Evolutionary conservation across 2,113 vertebrate genomes (phyloP), one percentile per base, ranked within the genome.

Genomic region (Catagonus wagneri): DNA sequence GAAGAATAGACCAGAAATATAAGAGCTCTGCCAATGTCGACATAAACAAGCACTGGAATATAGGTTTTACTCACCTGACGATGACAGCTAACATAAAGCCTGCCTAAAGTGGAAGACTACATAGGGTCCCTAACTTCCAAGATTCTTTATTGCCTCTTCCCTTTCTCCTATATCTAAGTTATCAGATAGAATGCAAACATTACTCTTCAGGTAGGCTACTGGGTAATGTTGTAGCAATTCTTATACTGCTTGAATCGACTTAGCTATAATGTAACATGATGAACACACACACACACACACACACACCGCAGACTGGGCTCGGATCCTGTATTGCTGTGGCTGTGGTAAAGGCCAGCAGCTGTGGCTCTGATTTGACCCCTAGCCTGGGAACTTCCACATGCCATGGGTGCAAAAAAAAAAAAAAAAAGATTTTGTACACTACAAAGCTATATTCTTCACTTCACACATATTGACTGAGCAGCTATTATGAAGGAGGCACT

Each of bases 1-100:
- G 34, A 36, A 78, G 66, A 90, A 56, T 7, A 92, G 66, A 74
- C 29, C 29, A 96, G 79, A 95, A 94, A 96, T n/a, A 96, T 32
- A 95, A 85, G 69, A 96, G 56, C 27, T 80, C 80, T 56, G 66
- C 50, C 78, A 80, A 94, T 23, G 61, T 89, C 52, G 29, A 93
- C 17, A 29, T 86, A 52, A 93, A 95, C 79, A 93, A 83, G 52
- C 80, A 76, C 12, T 9, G 54, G 56, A 88, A 74, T 29, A 63
- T 1, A 81, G 54, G 79, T 75, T 95, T 89, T 79, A 69, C 50
- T 50, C 44, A 39, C 84, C 50, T 71, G 16, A 69, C 85, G 39
- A 83, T 36, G 56, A 90, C 66, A 93, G 75, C 81, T 93, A 94
- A 78, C 56, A 68, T 60, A 92, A 93, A 93, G 58, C 36, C 78